Conservation (phyloP, 2,888 invertebrate genomes). For the Papilio elwesi region DNA sequence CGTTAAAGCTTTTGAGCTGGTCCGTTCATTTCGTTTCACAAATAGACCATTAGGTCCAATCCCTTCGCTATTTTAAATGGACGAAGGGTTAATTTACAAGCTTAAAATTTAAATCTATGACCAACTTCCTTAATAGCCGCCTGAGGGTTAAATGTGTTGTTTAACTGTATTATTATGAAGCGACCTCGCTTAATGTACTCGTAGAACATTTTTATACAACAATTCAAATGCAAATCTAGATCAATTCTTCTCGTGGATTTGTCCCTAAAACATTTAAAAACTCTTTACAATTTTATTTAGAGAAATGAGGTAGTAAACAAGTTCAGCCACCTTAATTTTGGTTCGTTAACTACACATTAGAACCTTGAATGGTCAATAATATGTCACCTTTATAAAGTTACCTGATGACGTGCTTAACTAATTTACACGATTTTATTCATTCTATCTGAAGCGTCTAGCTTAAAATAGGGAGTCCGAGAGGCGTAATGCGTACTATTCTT, state of each 20-base stretch:
- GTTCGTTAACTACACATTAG: too few species aligned
- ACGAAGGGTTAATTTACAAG: slow-evolving; percentile 84
- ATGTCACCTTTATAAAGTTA: too few species aligned
- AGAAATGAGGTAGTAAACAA: too few species aligned
- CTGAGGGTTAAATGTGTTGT: slow-evolving; percentile 78
- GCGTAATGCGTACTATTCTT: too few species aligned
- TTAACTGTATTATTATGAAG: slow-evolving; percentile 75
- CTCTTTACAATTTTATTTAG: too few species aligned
- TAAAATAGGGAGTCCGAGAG: too few species aligned
- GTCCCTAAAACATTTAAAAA: not conserved
- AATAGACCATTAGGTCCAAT: slow-evolving; percentile 83
- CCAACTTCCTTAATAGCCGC: slow-evolving; percentile 79
- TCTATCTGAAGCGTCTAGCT: too few species aligned
- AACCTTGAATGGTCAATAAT: too few species aligned
- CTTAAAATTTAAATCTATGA: slow-evolving; percentile 83
- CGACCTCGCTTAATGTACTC: slow-evolving; percentile 36
- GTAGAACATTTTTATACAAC: slow-evolving; percentile 20
- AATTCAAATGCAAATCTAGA: slow-evolving; percentile 1
- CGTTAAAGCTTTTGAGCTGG: slow-evolving; percentile 77
- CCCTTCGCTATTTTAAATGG: slow-evolving; percentile 83
- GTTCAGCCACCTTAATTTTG: too few species aligned
- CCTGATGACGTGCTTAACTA: too few species aligned
- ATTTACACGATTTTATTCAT: too few species aligned
- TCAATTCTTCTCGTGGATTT: not conserved
- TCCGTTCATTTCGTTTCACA: slow-evolving; percentile 81